A percentile compares a stretch with the other conserved stretches of the same genome.
Conservation (phyloP, 2,888 invertebrate species). For the Electrophaes corylata region DNA sequence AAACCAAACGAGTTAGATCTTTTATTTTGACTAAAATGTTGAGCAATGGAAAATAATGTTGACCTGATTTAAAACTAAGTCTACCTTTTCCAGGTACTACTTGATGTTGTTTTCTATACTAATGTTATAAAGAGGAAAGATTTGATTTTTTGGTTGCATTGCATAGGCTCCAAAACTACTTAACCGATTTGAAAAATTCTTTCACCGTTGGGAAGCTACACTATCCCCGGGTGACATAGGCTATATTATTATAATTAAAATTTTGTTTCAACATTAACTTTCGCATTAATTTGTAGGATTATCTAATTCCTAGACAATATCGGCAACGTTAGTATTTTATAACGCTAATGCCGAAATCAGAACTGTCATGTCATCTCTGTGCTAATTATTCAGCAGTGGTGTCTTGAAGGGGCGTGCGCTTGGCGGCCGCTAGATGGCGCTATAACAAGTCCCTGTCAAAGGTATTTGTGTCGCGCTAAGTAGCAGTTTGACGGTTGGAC, state of each 20-base stretch:
- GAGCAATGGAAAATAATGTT: background rate
- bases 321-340: too few relatives aligned
- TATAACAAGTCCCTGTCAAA: constrained; percentile 17
- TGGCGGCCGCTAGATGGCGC: constrained; percentile 25
- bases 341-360: constrained; percentile 3
- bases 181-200: too few relatives aligned
- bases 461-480: constrained; percentile 14
- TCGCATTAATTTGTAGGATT: too few relatives aligned
- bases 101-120: too few relatives aligned
- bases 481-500: background rate
- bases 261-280: too few relatives aligned
- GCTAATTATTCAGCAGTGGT: constrained; percentile 13
- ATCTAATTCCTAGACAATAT: too few relatives aligned
- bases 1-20: constrained; percentile 3
- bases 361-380: constrained; percentile 5
- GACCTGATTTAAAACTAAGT: background rate
- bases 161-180: too few relatives aligned
- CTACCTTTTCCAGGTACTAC: background rate
- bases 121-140: too few relatives aligned
- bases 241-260: too few relatives aligned
- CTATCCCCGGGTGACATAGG: too few relatives aligned
- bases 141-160: too few relatives aligned
- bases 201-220: too few relatives aligned
- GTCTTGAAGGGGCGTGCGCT: constrained; percentile 14
- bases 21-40: background rate